Evolutionary conservation across 2,113 vertebrate species (phyloP).

Genomic region (Coracopsis vasa): DNA sequence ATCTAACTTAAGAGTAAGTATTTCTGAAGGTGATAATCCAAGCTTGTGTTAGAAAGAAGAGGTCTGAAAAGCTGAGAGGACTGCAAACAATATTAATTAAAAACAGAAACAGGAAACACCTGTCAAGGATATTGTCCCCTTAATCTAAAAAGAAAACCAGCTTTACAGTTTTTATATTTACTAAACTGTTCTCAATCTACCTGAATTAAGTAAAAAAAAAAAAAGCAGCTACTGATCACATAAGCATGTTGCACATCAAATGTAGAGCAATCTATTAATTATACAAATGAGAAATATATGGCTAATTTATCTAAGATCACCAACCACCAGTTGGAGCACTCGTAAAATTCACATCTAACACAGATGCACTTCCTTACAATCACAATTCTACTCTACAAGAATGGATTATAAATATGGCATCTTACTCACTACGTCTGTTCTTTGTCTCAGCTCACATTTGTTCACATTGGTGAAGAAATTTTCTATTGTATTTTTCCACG

Average conservation of each 20-base stretch:
- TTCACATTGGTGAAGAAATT: neutral
- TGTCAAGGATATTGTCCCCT: neutral
- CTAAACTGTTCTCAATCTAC: neutral
- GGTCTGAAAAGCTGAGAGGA: neutral
- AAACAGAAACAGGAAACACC: conserved; percentile 21
- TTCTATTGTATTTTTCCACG: neutral
- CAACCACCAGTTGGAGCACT: neutral
- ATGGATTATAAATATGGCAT: neutral
- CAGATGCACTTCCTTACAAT: neutral
- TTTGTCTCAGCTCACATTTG: neutral
- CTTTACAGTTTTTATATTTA: neutral
- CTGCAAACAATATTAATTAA: neutral
- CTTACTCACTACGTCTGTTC: neutral
- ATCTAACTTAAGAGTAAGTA: neutral
- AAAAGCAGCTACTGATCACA: neutral
- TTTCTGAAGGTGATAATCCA: neutral
- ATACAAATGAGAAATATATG: neutral
- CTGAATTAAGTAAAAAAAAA: neutral
- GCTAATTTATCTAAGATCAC: neutral
- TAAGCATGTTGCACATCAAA: neutral
- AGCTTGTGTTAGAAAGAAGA: neutral
- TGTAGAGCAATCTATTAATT: neutral
- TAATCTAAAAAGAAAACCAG: neutral
- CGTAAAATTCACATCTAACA: neutral
- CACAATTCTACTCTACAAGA: neutral